Percentiles rank a stretch among this genome's conserved stretches.
phyloP scores from a whole-genome alignment of 2,888 invertebrate species.

The Aleiodes testaceus region DNA sequence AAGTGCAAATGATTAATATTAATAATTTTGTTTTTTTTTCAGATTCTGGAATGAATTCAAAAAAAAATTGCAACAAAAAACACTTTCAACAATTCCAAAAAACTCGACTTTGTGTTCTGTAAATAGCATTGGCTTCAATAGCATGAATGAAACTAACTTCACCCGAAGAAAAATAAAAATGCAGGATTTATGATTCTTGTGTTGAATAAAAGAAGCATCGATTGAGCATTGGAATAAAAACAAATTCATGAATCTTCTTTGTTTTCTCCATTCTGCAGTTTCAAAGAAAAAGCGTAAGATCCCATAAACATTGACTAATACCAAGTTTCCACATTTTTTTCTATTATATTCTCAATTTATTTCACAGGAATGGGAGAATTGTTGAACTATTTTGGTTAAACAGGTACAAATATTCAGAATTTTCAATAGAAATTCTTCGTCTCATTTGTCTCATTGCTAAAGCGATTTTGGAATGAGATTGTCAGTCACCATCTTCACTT shows the following conservation, averaged over 20 bases:
- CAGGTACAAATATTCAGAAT: background rate
- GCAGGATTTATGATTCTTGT: too few relatives aligned
- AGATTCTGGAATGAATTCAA: too few relatives aligned
- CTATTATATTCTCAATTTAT: background rate
- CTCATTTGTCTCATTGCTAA: background rate
- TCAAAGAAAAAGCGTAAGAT: background rate
- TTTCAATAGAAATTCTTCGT: background rate
- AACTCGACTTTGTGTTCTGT: too few relatives aligned
- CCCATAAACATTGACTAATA: background rate
- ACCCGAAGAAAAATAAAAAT: too few relatives aligned
- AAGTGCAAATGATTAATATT: too few relatives aligned
- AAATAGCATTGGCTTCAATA: too few relatives aligned
- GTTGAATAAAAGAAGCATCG: background rate
- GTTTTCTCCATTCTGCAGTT: background rate
- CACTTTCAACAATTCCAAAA: too few relatives aligned
- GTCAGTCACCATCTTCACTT: background rate
- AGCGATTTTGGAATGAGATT: slow-evolving; percentile 1
- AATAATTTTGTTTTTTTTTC: too few relatives aligned
- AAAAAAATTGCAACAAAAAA: too few relatives aligned
- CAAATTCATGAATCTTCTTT: background rate
- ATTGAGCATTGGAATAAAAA: slow-evolving; percentile 30
- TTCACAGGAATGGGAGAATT: background rate
- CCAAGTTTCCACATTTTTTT: background rate
- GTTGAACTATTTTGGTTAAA: background rate
- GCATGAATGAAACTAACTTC: too few relatives aligned